A percentile compares a stretch with the other conserved stretches of the same genome.
phyloP scores from a whole-genome alignment of 1,140 invertebrate species.

The Brachionus plicatilis region DNA sequence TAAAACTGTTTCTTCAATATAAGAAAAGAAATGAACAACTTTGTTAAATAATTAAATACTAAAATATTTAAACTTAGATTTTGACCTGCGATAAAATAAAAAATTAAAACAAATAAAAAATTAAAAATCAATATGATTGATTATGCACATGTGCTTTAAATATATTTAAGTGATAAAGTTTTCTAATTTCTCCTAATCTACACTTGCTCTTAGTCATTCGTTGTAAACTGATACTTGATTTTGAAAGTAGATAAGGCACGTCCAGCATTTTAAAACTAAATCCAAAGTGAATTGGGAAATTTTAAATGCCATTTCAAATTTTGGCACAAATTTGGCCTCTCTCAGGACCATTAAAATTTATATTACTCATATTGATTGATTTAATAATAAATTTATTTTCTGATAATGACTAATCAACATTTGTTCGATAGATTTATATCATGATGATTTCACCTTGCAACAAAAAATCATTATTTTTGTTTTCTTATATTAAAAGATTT shows the following conservation, averaged over 20 bases:
- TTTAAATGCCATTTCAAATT: constrained; percentile 1
- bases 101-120: constrained; percentile 22
- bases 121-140: constrained; percentile 25
- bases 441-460: neutral
- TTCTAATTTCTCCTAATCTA: neutral
- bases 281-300: constrained; percentile 24
- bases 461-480: neutral
- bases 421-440: neutral
- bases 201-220: neutral
- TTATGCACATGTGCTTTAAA: constrained; percentile 34
- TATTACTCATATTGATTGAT: neutral
- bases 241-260: constrained; percentile 29
- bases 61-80: neutral
- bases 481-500: neutral
- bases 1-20: too few relatives aligned
- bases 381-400: neutral
- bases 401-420: neutral
- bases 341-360: neutral
- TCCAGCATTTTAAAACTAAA: neutral
- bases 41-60: neutral
- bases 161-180: neutral
- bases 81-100: neutral
- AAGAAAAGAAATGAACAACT: neutral
- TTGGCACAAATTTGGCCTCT: neutral
- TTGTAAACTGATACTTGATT: constrained; percentile 20